Percentiles rank a stretch among this genome's conserved stretches.
phyloP scores from a whole-genome alignment of 2,888 invertebrate species.

The Sesamia inferens region DNA sequence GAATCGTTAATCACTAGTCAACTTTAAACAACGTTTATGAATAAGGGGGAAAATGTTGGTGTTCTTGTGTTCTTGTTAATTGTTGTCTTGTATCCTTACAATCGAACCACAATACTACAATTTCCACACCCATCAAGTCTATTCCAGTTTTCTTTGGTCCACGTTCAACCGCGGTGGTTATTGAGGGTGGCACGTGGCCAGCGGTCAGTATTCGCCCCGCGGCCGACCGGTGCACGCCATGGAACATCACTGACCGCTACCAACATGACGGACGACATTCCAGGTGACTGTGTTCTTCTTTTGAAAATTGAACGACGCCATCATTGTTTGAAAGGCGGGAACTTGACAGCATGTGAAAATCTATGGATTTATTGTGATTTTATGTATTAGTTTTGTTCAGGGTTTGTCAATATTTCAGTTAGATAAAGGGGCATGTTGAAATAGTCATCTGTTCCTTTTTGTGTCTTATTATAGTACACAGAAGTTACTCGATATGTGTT shows the following conservation, averaged over 20 bases:
- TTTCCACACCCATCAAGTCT: conserved; percentile 9
- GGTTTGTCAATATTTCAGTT: neutral
- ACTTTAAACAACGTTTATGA: too few species aligned
- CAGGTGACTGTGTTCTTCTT: conserved; percentile 77
- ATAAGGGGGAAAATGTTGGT: neutral
- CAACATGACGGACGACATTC: conserved; percentile 81
- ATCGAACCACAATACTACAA: neutral
- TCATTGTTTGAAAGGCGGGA: conserved; percentile 26
- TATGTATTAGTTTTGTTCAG: conserved; percentile 21
- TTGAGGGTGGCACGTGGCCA: conserved; percentile 76
- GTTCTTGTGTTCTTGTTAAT: neutral
- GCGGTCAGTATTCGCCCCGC: conserved; percentile 85
- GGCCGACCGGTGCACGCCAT: conserved; percentile 78
- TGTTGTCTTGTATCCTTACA: too few species aligned
- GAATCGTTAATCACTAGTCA: too few species aligned
- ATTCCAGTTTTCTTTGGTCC: conserved; percentile 66
- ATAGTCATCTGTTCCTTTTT: neutral
- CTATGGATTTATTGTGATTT: conserved; percentile 15
- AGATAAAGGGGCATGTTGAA: neutral
- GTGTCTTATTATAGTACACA: neutral
- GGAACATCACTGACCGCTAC: conserved; percentile 63
- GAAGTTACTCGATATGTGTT: neutral
- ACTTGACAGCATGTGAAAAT: conserved; percentile 19
- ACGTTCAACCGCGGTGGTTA: conserved; percentile 68
- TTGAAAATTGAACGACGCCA: conserved; percentile 37